Evolutionary conservation across 2,888 invertebrate species (phyloP), one percentile per base, ranked within the genome.

Genomic region (Caenorhabditis angaria): DNA sequence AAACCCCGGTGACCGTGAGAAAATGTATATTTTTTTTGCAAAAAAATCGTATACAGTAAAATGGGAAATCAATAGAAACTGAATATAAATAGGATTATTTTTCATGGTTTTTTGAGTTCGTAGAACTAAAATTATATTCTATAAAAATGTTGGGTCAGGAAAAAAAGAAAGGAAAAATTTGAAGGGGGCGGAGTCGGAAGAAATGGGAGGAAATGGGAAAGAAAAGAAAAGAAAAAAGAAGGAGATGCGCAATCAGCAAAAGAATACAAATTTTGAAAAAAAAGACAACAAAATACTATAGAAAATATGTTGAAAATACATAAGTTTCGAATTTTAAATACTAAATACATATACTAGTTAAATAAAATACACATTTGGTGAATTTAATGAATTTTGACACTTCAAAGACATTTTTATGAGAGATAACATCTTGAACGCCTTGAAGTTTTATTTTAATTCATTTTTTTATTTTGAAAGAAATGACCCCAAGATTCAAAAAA

Each of bases 201-300:
- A 55, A 24, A 24, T n/a, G 32, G 56, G 25, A 54, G n/a, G n/a
- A n/a, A n/a, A n/a, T n/a, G n/a, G n/a, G 20, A 32, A 55, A 55
- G 54, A 20, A 27, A 32, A 8, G 20, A 25, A 25, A 25, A 28
- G 20, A 24, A 25, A 6, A 55, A 55, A n/a, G n/a, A 55, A 55
- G 25, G 32, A 29, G 8, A 29, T 55, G n/a, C 20, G 28, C n/a
- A 25, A 28, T 32, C 54, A 54, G 32, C 28, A 28, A 55, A 32
- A 29, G 28, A 28, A 32, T 29, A 54, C 29, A 55, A 32, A 29
- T 55, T 22, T 55, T 55, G 56, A 55, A 32, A 55, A 55, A 54
- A 55, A 55, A 55, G 32, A 29, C 20, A 55, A 55, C 24, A 55
- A 55, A 55, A 55, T 55, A 28, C 56, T 55, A 28, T 29, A 29